Conservation (phyloP, 2,113 vertebrate genomes). For the Daphoenositta chrysoptera region DNA sequence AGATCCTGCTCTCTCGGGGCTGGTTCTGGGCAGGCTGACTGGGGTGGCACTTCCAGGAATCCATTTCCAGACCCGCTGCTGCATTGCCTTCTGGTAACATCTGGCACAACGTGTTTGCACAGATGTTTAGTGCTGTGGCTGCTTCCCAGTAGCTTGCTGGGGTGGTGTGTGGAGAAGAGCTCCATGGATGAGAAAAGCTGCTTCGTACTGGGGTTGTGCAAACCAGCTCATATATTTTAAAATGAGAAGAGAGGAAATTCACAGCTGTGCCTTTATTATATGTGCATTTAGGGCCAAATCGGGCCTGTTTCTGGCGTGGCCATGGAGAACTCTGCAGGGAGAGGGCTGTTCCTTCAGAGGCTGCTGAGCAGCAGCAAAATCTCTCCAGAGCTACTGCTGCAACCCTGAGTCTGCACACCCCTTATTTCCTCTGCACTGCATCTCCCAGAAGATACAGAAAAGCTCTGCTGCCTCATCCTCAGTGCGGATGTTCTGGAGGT, state of each 20-base stretch:
- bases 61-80: neutral
- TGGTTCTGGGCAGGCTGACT: neutral
- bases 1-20: neutral
- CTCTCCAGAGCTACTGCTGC: neutral
- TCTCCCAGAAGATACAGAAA: neutral
- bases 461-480: neutral
- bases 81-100: neutral
- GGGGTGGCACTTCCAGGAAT: constrained; percentile 2
- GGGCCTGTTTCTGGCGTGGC: constrained; percentile 1
- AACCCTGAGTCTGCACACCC: neutral
- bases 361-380: neutral
- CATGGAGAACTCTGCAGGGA: neutral
- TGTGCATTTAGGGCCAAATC: neutral
- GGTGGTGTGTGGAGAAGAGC: neutral
- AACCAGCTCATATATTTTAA: neutral
- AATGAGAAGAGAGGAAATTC: constrained; percentile 1
- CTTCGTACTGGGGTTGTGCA: neutral
- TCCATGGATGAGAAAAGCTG: neutral
- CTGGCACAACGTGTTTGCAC: neutral
- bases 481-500: too few species aligned
- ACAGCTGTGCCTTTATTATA: constrained; percentile 8
- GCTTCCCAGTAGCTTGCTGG: neutral
- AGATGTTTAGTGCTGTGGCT: neutral
- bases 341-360: neutral
- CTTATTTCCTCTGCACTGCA: neutral